Conservation (phyloP, 1,140 invertebrate genomes). For the Nephotettix cincticeps region DNA sequence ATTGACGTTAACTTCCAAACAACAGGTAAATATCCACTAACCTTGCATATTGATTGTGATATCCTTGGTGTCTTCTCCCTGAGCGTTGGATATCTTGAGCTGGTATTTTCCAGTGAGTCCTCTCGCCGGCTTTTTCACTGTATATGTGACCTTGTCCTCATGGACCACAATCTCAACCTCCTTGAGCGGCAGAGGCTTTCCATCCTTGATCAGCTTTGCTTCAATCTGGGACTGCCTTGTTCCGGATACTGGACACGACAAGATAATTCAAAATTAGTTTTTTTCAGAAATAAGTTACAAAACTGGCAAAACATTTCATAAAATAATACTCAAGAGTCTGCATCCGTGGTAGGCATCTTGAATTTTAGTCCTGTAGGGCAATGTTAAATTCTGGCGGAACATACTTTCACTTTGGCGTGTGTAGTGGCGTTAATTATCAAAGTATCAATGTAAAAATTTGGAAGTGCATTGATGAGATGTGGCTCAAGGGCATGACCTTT, state of each 20-base stretch:
- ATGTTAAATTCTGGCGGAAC: too few species aligned
- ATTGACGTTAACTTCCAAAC: too few species aligned
- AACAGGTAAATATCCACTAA: too few species aligned
- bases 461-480: too few species aligned
- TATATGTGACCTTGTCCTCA: slow-evolving; percentile 88
- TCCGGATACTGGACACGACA: slow-evolving; percentile 78
- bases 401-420: too few species aligned
- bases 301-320: slow-evolving; percentile 18
- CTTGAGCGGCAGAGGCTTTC: slow-evolving; percentile 79
- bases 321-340: slow-evolving; percentile 6
- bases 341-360: too few species aligned
- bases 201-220: slow-evolving; percentile 86
- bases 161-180: slow-evolving; percentile 85
- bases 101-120: slow-evolving; percentile 81
- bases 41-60: slow-evolving; percentile 84
- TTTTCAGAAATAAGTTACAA: too few species aligned
- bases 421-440: too few species aligned
- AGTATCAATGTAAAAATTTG: too few species aligned
- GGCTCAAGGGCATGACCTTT: too few species aligned
- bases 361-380: too few species aligned
- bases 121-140: slow-evolving; percentile 84
- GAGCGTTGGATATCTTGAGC: slow-evolving; percentile 81
- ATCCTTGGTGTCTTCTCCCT: slow-evolving; percentile 84
- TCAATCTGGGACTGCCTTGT: slow-evolving; percentile 82
- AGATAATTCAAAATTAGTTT: too few species aligned